Percentiles rank a stretch among this genome's conserved stretches.
Evolutionary conservation across 2,797 vertebrate genomes (phyloP).

Genomic region (Brotula barbata): DNA sequence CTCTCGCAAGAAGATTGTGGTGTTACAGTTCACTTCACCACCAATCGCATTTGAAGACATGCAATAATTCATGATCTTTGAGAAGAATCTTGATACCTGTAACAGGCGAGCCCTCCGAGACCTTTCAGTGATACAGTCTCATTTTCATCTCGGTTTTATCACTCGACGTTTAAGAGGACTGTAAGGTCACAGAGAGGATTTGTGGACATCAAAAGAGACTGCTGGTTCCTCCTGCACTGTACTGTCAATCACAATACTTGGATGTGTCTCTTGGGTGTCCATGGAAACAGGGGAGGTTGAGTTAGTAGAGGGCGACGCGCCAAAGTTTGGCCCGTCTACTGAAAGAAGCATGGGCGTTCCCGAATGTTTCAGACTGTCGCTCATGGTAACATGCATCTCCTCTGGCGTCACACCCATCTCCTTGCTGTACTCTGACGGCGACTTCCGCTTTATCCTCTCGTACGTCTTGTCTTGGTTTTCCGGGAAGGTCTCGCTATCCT

Average conservation of each 20-base stretch:
- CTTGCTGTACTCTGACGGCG: slow-evolving; percentile 88
- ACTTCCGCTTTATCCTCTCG: slow-evolving; percentile 93
- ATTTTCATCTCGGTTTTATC: not conserved
- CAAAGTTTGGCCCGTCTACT: slow-evolving; percentile 80
- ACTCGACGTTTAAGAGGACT: slow-evolving; percentile 14
- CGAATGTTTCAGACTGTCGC: slow-evolving; percentile 76
- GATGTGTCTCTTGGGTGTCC: slow-evolving; percentile 84
- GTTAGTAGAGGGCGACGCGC: slow-evolving; percentile 61
- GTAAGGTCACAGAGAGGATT: slow-evolving; percentile 72
- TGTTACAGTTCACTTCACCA: not conserved
- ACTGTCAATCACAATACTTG: slow-evolving; percentile 77
- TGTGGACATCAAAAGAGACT: slow-evolving; percentile 75
- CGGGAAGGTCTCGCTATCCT: slow-evolving; percentile 91
- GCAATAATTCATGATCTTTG: not conserved
- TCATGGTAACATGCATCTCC: slow-evolving; percentile 83
- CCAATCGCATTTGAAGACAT: not conserved
- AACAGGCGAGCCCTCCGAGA: not conserved
- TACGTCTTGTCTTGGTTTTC: slow-evolving; percentile 92
- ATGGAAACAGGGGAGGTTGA: slow-evolving; percentile 67
- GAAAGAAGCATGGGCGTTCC: slow-evolving; percentile 85
- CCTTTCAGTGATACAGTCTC: not conserved
- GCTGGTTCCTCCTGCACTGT: slow-evolving; percentile 71
- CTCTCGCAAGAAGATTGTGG: not conserved
- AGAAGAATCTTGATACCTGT: not conserved
- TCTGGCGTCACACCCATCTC: slow-evolving; percentile 90